phyloP scores from a whole-genome alignment of 1,140 invertebrate genomes.

The Condylostylus longicornis region DNA sequence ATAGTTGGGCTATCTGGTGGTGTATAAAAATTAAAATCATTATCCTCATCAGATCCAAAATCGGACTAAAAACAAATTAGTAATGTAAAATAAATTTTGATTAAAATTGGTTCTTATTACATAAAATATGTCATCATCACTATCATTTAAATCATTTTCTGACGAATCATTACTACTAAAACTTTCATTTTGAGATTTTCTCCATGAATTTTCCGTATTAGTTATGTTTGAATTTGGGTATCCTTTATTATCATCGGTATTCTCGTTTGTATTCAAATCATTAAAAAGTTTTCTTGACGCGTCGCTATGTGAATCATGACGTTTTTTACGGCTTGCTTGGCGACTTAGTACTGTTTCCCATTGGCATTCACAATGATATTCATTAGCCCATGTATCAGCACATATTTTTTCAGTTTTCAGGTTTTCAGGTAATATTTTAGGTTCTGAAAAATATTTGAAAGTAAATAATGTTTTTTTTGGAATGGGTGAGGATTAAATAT shows the following conservation, averaged over 20 bases:
- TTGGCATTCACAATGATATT: conserved; percentile 30
- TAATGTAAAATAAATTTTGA: background rate
- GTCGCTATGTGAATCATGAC: conserved; percentile 18
- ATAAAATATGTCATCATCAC: conserved; percentile 13
- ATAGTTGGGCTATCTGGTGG: conserved; percentile 35
- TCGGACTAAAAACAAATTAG: conserved; percentile 9
- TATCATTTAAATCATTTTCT: background rate
- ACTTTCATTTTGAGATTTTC: conserved; percentile 1
- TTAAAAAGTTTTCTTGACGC: conserved; percentile 3
- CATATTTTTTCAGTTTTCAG: conserved; percentile 38
- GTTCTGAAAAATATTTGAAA: background rate
- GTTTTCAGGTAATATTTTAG: conserved; percentile 16
- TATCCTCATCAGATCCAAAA: conserved; percentile 10
- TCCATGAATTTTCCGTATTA: background rate
- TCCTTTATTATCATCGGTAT: conserved; percentile 1
- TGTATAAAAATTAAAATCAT: conserved; percentile 34
- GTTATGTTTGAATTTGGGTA: conserved; percentile 1
- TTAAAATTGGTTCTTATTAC: conserved; percentile 9
- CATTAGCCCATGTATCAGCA: conserved; percentile 35
- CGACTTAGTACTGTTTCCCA: conserved; percentile 31
- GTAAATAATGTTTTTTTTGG: no score
- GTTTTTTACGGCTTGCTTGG: conserved; percentile 26
- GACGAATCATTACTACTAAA: conserved; percentile 2
- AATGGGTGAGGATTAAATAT: no score
- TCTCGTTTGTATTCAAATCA: conserved; percentile 1